Percentiles rank a stretch among this genome's conserved stretches.
Conservation (phyloP, 2,113 vertebrate genomes). For the Silurus asotus region DNA sequence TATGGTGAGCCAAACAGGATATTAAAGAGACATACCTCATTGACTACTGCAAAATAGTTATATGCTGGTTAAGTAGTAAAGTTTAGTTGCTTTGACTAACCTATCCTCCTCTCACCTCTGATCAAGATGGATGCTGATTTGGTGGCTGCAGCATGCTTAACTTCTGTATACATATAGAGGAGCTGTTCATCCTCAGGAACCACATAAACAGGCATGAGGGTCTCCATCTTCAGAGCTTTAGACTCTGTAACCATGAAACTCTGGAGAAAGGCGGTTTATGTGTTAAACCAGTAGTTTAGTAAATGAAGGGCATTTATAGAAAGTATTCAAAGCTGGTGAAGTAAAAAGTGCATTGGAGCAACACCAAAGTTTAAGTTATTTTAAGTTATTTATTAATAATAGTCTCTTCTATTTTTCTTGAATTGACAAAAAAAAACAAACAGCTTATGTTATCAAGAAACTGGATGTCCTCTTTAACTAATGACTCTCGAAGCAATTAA, state of each 20-base stretch:
- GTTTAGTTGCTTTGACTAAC: background rate
- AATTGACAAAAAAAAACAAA: background rate
- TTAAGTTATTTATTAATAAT: background rate
- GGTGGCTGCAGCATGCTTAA: constrained; percentile 68
- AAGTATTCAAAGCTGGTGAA: background rate
- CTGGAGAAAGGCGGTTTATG: constrained; percentile 53
- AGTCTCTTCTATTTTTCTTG: background rate
- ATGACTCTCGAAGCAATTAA: background rate
- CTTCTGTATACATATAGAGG: constrained; percentile 76
- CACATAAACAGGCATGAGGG: constrained; percentile 73
- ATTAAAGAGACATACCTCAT: background rate
- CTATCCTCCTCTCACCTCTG: constrained; percentile 63
- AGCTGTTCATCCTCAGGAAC: constrained; percentile 73
- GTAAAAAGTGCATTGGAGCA: background rate
- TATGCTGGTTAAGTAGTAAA: background rate
- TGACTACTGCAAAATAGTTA: background rate
- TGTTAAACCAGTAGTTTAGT: background rate
- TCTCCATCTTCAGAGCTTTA: constrained; percentile 63
- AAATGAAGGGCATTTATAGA: background rate
- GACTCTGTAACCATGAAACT: constrained; percentile 73
- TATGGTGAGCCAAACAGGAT: background rate
- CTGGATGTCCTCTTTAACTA: background rate
- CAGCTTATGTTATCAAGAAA: background rate
- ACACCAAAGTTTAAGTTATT: background rate
- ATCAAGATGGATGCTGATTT: constrained; percentile 69